Percentiles rank a stretch among this genome's conserved stretches.
phyloP scores from a whole-genome alignment of 1,140 invertebrate genomes.

The Plodia interpunctella region DNA sequence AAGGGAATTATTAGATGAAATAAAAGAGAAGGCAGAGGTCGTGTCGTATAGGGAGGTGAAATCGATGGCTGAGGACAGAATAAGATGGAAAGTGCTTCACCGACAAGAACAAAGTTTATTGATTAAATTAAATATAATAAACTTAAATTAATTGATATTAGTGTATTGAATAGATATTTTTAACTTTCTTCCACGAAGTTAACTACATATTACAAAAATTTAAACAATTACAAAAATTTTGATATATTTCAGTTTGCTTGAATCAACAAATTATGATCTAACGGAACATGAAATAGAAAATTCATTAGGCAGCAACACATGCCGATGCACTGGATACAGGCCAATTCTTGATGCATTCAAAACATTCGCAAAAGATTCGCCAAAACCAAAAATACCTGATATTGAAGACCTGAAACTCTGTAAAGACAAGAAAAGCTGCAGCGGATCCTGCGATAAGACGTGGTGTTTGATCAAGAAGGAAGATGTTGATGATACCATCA shows the following conservation, averaged over 20 bases:
- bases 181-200: no score
- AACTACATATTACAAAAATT: no score
- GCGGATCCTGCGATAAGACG: conserved; percentile 29
- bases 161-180: no score
- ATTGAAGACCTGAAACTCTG: conserved; percentile 40
- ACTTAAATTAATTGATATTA: no score
- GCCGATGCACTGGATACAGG: conserved; percentile 88
- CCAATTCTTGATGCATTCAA: conserved; percentile 88
- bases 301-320: conserved; percentile 85
- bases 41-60: no score
- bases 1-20: no score
- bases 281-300: conserved; percentile 78
- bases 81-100: no score
- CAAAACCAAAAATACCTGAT: conserved; percentile 25
- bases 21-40: no score
- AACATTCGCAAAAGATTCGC: conserved; percentile 70
- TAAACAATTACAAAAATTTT: no score
- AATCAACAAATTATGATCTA: conserved; percentile 7
- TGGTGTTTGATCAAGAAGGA: conserved; percentile 52
- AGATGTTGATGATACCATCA: conserved; percentile 28
- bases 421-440: conserved; percentile 16
- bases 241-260: conserved; percentile 10
- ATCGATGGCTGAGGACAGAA: no score
- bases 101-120: no score
- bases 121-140: no score